These are phyloP conservation scores for Palythoa heliodiscus DNA, from an alignment of 92 coral and sea anemone genomes.

Conservation along the genomic window DNA sequence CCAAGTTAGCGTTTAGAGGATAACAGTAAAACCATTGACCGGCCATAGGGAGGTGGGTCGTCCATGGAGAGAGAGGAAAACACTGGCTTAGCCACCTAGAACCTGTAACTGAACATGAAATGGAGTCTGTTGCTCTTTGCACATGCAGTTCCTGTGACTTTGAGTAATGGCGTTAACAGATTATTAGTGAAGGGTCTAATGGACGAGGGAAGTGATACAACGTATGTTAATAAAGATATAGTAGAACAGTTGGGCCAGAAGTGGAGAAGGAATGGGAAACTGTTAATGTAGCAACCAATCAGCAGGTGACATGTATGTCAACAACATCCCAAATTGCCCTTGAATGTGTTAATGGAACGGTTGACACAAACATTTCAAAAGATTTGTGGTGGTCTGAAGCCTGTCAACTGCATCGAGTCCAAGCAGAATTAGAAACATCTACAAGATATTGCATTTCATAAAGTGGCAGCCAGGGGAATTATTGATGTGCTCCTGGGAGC, in stretches of 20 bases:
- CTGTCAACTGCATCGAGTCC: slow-evolving; percentile 54
- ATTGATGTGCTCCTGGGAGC: slow-evolving; percentile 68
- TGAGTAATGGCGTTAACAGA: slow-evolving; percentile 53
- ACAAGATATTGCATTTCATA: slow-evolving; percentile 50
- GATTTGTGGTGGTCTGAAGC: slow-evolving; percentile 65
- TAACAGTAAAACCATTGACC: neutral
- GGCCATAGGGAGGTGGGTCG: slow-evolving; percentile 3
- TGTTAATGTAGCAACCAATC: neutral
- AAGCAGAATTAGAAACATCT: slow-evolving; percentile 59
- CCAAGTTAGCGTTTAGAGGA: neutral
- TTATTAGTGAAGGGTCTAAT: slow-evolving; percentile 51
- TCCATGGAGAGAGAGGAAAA: slow-evolving; percentile 26
- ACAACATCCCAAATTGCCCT: slow-evolving; percentile 54
- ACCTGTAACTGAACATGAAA: slow-evolving; percentile 46
- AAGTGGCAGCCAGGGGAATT: slow-evolving; percentile 45
- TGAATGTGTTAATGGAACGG: slow-evolving; percentile 57
- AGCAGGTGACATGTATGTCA: slow-evolving; percentile 57
- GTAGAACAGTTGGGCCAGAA: slow-evolving; percentile 55
- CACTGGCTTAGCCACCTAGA: slow-evolving; percentile 31
- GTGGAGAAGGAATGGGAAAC: slow-evolving; percentile 9
- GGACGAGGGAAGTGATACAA: slow-evolving; percentile 64
- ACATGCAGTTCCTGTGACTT: slow-evolving; percentile 62
- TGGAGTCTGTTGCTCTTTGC: slow-evolving; percentile 47
- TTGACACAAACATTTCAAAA: slow-evolving; percentile 52
- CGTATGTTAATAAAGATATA: slow-evolving; percentile 68